Evolutionary conservation across 2,797 vertebrate genomes (phyloP).

Genomic region (Argentina silus): DNA sequence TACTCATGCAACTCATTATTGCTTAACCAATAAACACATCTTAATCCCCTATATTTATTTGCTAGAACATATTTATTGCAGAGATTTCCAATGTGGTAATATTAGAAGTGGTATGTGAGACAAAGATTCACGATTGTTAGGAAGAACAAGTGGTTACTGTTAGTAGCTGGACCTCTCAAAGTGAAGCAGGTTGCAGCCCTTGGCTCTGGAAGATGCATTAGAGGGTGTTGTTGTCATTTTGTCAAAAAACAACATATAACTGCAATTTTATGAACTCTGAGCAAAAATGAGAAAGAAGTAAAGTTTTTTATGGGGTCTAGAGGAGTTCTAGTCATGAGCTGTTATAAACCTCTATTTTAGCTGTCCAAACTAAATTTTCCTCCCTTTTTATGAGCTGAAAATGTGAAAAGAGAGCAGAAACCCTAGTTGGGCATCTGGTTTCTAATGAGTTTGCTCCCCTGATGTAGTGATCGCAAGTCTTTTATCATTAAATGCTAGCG

Average conservation of each 20-base stretch:
- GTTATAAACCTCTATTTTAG: slow-evolving; percentile 19
- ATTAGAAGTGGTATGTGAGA: not conserved
- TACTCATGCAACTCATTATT: slow-evolving; percentile 56
- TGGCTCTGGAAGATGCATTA: slow-evolving; percentile 44
- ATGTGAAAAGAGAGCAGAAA: slow-evolving; percentile 32
- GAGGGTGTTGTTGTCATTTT: slow-evolving; percentile 36
- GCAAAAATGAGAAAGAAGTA: slow-evolving; percentile 34
- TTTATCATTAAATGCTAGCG: slow-evolving; percentile 38
- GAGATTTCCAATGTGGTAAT: slow-evolving; percentile 20
- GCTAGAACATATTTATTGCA: slow-evolving; percentile 52
- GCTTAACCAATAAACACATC: slow-evolving; percentile 52
- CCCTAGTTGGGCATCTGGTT: slow-evolving; percentile 43
- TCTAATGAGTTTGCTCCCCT: slow-evolving; percentile 21
- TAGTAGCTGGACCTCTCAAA: slow-evolving; percentile 21
- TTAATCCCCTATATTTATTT: slow-evolving; percentile 55
- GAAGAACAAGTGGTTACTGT: slow-evolving; percentile 31
- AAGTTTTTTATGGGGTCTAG: slow-evolving; percentile 42
- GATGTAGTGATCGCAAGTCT: slow-evolving; percentile 28
- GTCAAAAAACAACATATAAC: slow-evolving; percentile 33
- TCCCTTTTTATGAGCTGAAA: slow-evolving; percentile 46
- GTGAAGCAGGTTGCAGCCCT: slow-evolving; percentile 34
- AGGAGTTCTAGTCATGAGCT: slow-evolving; percentile 6
- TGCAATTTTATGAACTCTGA: slow-evolving; percentile 36
- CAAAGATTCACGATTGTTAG: not conserved
- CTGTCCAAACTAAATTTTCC: slow-evolving; percentile 6